Evolutionary conservation across 2,113 vertebrate genomes (phyloP).

Genomic region (Aspidoscelis tigris): DNA sequence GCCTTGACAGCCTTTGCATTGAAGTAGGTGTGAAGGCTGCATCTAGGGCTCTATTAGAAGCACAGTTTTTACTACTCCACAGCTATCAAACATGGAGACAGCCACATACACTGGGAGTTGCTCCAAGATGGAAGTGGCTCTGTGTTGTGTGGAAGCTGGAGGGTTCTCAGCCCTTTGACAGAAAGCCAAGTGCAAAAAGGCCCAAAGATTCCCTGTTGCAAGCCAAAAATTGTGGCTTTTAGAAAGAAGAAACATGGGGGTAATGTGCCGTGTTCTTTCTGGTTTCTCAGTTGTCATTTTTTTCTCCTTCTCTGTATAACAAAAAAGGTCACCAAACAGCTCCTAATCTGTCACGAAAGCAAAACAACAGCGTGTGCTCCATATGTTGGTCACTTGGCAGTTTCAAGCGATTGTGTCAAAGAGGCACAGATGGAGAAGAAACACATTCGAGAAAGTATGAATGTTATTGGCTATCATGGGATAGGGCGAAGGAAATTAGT

Average conservation of each 20-base stretch:
- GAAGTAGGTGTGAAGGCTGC: too few relatives aligned
- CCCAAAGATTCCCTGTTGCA: background rate
- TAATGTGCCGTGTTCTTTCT: background rate
- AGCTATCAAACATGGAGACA: too few relatives aligned
- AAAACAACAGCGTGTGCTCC: slow-evolving; percentile 19
- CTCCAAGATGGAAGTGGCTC: too few relatives aligned
- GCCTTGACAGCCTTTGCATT: too few relatives aligned
- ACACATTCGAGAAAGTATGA: slow-evolving; percentile 8
- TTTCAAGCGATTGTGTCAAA: rapidly evolving
- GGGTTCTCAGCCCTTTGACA: too few relatives aligned
- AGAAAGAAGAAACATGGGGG: background rate
- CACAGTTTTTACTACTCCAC: too few relatives aligned
- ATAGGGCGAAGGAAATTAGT: slow-evolving; percentile 37
- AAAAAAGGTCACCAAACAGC: slow-evolving; percentile 20
- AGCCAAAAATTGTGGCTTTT: background rate
- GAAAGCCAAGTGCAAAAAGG: too few relatives aligned
- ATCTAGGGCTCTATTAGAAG: too few relatives aligned
- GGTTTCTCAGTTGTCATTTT: slow-evolving; percentile 3
- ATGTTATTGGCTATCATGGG: slow-evolving; percentile 21
- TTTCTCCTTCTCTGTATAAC: background rate
- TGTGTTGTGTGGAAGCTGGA: too few relatives aligned
- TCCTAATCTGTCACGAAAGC: slow-evolving; percentile 10
- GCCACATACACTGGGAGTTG: too few relatives aligned
- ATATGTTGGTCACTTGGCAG: background rate
- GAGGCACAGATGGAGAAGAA: slow-evolving; percentile 31